Evolutionary conservation across 2,888 invertebrate genomes (phyloP).

Genomic region (Diogma glabrata): DNA sequence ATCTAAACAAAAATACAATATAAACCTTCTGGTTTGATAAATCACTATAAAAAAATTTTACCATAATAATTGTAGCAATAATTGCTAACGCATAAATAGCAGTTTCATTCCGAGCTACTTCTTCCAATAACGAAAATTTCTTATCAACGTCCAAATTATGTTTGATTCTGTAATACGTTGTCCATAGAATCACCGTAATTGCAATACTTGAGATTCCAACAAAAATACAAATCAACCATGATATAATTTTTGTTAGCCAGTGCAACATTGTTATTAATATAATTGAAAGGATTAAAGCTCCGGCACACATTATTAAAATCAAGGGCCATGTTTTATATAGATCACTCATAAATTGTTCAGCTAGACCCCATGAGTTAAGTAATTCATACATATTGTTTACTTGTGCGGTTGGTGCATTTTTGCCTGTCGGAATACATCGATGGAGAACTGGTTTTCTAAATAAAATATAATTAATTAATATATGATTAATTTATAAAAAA

Average conservation of each 20-base stretch:
- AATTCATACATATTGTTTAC: constrained; percentile 64
- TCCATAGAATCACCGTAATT: constrained; percentile 76
- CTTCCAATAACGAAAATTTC: constrained; percentile 46
- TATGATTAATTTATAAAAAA: not conserved
- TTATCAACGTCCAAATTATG: constrained; percentile 28
- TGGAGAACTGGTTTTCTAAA: constrained; percentile 65
- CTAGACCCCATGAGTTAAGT: constrained; percentile 77
- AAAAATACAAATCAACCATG: constrained; percentile 77
- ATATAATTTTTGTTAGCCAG: constrained; percentile 68
- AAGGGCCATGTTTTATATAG: constrained; percentile 80
- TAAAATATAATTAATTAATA: not conserved
- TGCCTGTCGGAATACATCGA: constrained; percentile 72
- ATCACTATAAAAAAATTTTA: constrained; percentile 37
- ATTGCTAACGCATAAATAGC: constrained; percentile 78
- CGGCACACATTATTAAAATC: constrained; percentile 65
- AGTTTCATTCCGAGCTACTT: constrained; percentile 72
- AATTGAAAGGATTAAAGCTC: constrained; percentile 78
- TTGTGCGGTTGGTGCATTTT: constrained; percentile 50
- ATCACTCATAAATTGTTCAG: constrained; percentile 81
- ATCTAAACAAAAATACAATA: constrained; percentile 38
- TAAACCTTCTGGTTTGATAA: constrained; percentile 3
- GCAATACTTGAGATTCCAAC: constrained; percentile 65
- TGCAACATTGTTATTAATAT: constrained; percentile 74
- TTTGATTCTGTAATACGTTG: constrained; percentile 70
- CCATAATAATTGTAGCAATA: constrained; percentile 76